Evolutionary conservation across 2,888 invertebrate genomes (phyloP).

Genomic region (Oligia latruncula): DNA sequence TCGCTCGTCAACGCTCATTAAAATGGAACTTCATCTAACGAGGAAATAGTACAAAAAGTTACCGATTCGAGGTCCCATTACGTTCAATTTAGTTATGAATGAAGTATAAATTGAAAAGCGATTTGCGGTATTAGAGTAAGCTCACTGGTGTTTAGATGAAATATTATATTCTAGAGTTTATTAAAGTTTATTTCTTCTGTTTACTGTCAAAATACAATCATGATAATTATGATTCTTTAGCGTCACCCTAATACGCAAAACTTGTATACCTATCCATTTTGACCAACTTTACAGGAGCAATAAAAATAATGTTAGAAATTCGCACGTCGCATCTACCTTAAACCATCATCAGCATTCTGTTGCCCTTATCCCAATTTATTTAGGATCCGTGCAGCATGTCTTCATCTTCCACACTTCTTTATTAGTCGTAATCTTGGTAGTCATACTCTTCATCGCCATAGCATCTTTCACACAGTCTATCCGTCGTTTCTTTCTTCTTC

Average conservation of each 20-base stretch:
- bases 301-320: too few species aligned
- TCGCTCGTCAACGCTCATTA: conserved; percentile 51
- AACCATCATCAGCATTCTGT: not conserved
- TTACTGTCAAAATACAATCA: not conserved
- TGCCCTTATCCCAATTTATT: too few species aligned
- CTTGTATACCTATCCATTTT: too few species aligned
- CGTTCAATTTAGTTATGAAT: conserved; percentile 30
- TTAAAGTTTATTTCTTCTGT: not conserved
- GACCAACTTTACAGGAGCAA: too few species aligned
- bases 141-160: not conserved
- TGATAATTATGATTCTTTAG: not conserved
- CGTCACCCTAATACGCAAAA: too few species aligned
- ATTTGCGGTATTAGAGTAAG: not conserved
- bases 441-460: not conserved
- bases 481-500: too few species aligned
- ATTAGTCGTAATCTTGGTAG: not conserved
- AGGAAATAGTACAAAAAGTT: conserved; percentile 53
- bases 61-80: conserved; percentile 38
- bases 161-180: not conserved
- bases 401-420: too few species aligned
- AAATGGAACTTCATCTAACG: conserved; percentile 46
- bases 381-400: too few species aligned
- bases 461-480: too few species aligned
- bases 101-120: not conserved
- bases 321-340: not conserved